Evolutionary conservation across 2,888 invertebrate species (phyloP).

Genomic region (Cephus runcator): DNA sequence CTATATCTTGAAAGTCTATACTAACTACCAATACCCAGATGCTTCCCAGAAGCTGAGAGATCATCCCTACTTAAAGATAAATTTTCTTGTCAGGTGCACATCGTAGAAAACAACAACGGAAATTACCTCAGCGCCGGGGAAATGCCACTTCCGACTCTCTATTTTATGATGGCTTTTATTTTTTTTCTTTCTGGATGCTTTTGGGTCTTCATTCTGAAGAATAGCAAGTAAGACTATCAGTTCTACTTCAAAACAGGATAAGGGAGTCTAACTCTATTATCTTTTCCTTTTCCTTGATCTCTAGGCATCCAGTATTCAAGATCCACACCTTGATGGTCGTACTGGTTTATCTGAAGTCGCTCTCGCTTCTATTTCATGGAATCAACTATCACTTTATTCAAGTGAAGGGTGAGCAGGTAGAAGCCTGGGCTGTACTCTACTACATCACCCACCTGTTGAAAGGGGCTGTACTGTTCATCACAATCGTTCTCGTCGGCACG

Average conservation of each 20-base stretch:
- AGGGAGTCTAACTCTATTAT: not conserved
- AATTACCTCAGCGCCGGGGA: slow-evolving; percentile 96
- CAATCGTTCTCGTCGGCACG: slow-evolving; percentile 95
- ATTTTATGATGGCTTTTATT: slow-evolving; percentile 89
- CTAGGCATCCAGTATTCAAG: slow-evolving; percentile 85
- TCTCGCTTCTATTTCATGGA: slow-evolving; percentile 94
- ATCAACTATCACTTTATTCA: slow-evolving; percentile 95
- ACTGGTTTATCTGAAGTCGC: slow-evolving; percentile 89
- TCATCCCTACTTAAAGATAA: too few species aligned
- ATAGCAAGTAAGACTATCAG: slow-evolving; percentile 72
- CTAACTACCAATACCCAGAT: too few species aligned
- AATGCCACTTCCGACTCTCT: slow-evolving; percentile 93
- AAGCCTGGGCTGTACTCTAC: slow-evolving; percentile 97
- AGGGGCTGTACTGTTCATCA: slow-evolving; percentile 94
- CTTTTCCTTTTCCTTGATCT: slow-evolving; percentile 41
- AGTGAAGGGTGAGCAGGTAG: slow-evolving; percentile 90
- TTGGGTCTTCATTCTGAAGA: slow-evolving; percentile 90
- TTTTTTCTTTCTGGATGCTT: slow-evolving; percentile 91
- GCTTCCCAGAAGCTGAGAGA: too few species aligned
- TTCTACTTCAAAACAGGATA: too few species aligned
- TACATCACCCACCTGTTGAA: slow-evolving; percentile 97
- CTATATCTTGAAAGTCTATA: too few species aligned
- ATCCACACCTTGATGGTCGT: slow-evolving; percentile 98
- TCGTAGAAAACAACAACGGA: slow-evolving; percentile 86
- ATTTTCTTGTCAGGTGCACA: slow-evolving; percentile 74